Evolutionary conservation across 1,140 invertebrate species (phyloP), one percentile per base, ranked within the genome.

Genomic region (Araneus ventricosus): DNA sequence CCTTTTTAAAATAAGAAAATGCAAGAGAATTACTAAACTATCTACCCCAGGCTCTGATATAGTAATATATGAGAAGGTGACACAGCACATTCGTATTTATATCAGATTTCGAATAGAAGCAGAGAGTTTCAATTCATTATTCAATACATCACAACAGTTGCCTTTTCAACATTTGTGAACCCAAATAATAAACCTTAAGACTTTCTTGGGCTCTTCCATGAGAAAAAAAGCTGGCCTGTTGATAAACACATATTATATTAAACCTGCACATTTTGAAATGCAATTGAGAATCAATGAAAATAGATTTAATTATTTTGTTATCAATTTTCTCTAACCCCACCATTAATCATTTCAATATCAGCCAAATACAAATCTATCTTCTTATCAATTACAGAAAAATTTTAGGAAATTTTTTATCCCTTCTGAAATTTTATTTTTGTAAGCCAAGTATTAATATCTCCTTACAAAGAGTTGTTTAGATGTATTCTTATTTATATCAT

Each of bases 191-290:
- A 92, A 98, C 98, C 90, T 97, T 30, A 99, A 96, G 27, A 98
- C 97, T 95, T 99, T 99, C 95, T 98, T 98, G 45, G 45, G 45
- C 10, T 99, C 99, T 95, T 99, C 99, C 98, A 99, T 99, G 20
- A 99, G 99, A 98, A 98, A 96, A 99, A 99, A 88, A 89, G 90
- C 41, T 93, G 92, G 75, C 67, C 93, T 94, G 39, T 8, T 27
- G 63, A 30, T 34, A 30, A 70, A 14, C 20, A 14, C 6, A 45
- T 52, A 17, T 52, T 52, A 14, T 52, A 52, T 14, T 52, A 52
- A 14, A 3, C n/a, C n/a, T n/a, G n/a, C 17, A 52, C 10, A 52
- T 52, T 52, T 52, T 52, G 45, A 8, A 52, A 14, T 52, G 17
- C 17, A 52, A 14, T 52, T 8, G n/a, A 14, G 10, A 52, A 14